Evolutionary conservation across 2,888 invertebrate species (phyloP), one percentile per base, ranked within the genome.

Genomic region (Trissoscelio sp.): DNA sequence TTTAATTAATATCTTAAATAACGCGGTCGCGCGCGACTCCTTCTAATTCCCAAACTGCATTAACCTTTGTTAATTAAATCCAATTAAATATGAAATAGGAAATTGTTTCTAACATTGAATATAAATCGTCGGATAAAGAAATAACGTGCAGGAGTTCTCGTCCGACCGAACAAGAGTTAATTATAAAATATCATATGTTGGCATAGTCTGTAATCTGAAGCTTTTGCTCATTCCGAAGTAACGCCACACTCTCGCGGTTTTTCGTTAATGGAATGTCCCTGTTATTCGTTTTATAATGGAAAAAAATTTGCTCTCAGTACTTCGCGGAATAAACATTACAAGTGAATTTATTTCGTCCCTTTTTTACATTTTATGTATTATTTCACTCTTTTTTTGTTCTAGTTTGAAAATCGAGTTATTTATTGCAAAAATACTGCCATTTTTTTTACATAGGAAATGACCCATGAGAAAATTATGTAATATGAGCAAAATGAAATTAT

Each of bases 231-330:
- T 64, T 73, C 12, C 64, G 42, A 53, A 60, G 60, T 51, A 44
- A 44, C 53, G 44, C 62, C 18, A 12, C 55, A 14, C n/a, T 64
- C 60, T n/a, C 74, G 64, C 57, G 64, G 55, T 48, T 64, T 66
- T 74, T 64, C 74, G 74, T 74, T 74, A 66, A 74, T 74, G 74
- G 74, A 74, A 74, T 74, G 74, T 74, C 64, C 18, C 57, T 57
- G 64, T 66, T 74, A 48, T 64, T 46, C 62, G 55, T 58, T 58
- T 53, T 44, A 44, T 53, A 73, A 62, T 62, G 53, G 34, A 62
- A 62, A 72, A 70, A 58, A 42, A 57, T 44, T 42, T 53, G 22
- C 34, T 46, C 18, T 5, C 31, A 31, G 12, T 51, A 24, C 42
- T 67, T 39, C 3, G 42, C 53, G 42, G 22, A 53, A 34, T 28